Evolutionary conservation across 2,797 vertebrate species (phyloP).

Genomic region (Epinephelus awoara): DNA sequence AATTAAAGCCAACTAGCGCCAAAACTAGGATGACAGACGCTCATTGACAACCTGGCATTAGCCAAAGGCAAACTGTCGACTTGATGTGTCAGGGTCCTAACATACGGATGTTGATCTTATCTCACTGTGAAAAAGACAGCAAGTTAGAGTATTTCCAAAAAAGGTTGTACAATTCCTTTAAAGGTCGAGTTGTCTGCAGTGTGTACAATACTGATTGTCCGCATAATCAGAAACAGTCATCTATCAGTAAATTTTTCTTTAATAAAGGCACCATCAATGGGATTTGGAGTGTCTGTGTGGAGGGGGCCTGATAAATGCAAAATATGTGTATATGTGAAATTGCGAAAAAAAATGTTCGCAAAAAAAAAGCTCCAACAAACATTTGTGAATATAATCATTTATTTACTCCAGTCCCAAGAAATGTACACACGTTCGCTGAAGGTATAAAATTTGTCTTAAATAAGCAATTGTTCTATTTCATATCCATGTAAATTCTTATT

Average conservation of each 20-base stretch:
- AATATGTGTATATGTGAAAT: no score
- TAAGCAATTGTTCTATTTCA: conserved; percentile 65
- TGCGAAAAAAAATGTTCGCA: no score
- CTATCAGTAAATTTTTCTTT: background rate
- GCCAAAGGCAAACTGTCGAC: no score
- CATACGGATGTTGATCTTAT: background rate
- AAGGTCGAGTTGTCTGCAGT: background rate
- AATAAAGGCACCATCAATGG: no score
- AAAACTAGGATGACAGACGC: no score
- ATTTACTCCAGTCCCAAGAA: conserved; percentile 70
- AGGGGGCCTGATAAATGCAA: no score
- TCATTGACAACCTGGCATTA: no score
- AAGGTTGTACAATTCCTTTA: background rate
- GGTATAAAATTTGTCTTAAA: conserved; percentile 79
- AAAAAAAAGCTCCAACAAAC: background rate
- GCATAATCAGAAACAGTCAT: conserved; percentile 3
- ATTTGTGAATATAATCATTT: conserved; percentile 73
- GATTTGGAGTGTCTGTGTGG: no score
- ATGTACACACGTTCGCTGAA: conserved; percentile 68
- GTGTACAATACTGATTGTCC: background rate
- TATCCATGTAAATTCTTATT: conserved; percentile 55
- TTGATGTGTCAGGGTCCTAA: no score
- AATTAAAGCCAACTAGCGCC: no score
- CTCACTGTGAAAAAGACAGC: background rate
- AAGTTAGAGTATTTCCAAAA: background rate